phyloP scores from a whole-genome alignment of 2,888 invertebrate species.

The Tenodera sinensis region DNA sequence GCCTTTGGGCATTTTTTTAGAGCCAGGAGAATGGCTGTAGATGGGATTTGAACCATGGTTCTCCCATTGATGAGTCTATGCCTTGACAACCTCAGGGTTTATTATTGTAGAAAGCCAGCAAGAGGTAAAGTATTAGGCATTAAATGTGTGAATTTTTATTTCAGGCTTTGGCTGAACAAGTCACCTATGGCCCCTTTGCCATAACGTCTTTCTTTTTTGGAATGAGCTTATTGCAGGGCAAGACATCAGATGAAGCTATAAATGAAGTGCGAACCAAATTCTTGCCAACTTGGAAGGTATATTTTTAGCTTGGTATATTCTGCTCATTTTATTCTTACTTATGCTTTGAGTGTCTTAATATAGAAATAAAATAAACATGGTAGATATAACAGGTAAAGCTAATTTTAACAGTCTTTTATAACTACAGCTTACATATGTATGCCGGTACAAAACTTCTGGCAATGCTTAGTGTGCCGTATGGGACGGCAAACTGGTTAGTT shows the following conservation, averaged over 20 bases:
- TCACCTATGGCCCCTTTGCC: constrained; percentile 71
- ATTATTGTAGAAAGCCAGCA: no score
- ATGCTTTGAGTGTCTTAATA: background rate
- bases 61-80: no score
- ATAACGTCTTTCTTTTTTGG: constrained; percentile 74
- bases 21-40: no score
- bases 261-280: constrained; percentile 70
- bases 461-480: no score
- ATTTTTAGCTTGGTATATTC: background rate
- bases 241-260: constrained; percentile 58
- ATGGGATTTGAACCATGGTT: no score
- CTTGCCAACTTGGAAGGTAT: constrained; percentile 69
- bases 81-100: no score
- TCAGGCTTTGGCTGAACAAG: constrained; percentile 68
- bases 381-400: no score
- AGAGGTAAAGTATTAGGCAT: background rate
- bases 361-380: constrained; percentile 38
- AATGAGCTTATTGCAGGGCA: constrained; percentile 70
- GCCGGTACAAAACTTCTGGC: no score
- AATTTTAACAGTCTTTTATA: no score
- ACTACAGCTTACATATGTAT: no score
- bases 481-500: no score
- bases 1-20: no score
- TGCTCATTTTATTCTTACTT: background rate
- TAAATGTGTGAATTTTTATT: constrained; percentile 27